A percentile compares a stretch with the other conserved stretches of the same genome.
Evolutionary conservation across 2,797 vertebrate species (phyloP).

Genomic region (Sebastes cheni): DNA sequence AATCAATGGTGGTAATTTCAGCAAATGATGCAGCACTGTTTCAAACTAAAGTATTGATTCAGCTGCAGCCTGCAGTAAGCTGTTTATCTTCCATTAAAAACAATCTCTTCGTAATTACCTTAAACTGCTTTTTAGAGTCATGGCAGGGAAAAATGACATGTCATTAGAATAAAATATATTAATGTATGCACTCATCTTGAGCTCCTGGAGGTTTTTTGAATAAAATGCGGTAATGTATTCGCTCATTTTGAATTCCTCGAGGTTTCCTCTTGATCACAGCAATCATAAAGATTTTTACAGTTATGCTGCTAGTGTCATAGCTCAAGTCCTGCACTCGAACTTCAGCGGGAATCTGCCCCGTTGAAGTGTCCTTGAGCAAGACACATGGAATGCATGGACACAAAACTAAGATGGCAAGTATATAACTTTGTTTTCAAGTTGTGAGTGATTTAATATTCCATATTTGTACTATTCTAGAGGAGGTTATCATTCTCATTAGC

Average conservation of each 20-base stretch:
- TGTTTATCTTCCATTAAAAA: conserved; percentile 69
- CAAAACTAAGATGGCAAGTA: not conserved
- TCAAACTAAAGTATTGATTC: conserved; percentile 71
- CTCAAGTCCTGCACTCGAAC: not conserved
- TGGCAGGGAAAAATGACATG: conserved; percentile 41
- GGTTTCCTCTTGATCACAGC: conserved; percentile 41
- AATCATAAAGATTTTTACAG: conserved; percentile 20
- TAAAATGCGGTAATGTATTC: conserved; percentile 54
- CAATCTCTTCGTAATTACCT: conserved; percentile 63
- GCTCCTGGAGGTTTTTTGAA: conserved; percentile 51
- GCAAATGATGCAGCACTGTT: conserved; percentile 67
- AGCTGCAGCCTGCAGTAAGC: conserved; percentile 65
- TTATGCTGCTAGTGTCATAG: not conserved
- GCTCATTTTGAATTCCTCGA: conserved; percentile 40
- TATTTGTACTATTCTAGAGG: not conserved
- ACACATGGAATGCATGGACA: not conserved
- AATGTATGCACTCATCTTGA: conserved; percentile 45
- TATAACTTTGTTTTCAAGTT: not conserved
- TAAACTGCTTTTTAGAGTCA: conserved; percentile 52
- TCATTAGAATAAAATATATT: conserved; percentile 62
- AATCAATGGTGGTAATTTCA: conserved; percentile 75
- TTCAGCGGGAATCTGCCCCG: not conserved
- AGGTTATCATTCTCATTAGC: not conserved
- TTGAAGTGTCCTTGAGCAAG: not conserved
- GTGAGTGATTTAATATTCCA: not conserved